A percentile compares a stretch with the other conserved stretches of the same genome.
Conservation (phyloP, 2,113 vertebrate species). For the Equus quagga region DNA sequence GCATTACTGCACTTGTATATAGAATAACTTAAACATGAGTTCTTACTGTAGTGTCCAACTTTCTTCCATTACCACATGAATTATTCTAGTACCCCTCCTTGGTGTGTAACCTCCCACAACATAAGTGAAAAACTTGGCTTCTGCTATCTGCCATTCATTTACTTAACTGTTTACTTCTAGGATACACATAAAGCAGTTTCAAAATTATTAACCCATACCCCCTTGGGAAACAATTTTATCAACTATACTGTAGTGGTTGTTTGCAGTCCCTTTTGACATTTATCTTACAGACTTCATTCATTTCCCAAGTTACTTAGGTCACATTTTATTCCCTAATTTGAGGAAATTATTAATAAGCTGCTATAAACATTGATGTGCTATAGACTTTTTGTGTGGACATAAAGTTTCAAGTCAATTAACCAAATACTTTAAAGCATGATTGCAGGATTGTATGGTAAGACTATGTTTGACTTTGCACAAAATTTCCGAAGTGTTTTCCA, state of each 20-base stretch:
- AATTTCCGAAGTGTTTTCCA: neutral
- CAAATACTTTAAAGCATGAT: neutral
- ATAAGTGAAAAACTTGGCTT: neutral
- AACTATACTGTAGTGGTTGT: neutral
- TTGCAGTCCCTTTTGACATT: neutral
- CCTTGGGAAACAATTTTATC: neutral
- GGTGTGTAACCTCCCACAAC: neutral
- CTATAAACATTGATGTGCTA: neutral
- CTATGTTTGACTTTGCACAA: neutral
- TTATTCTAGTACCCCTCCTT: slow-evolving; percentile 1
- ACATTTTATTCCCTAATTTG: neutral
- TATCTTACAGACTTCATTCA: neutral
- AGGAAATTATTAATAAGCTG: neutral
- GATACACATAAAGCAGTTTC: neutral
- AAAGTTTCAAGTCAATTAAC: neutral
- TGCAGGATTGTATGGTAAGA: neutral
- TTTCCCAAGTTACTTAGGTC: neutral
- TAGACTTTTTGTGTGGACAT: neutral
- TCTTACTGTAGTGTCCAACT: neutral
- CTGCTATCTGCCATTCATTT: neutral
- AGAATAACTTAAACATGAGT: neutral
- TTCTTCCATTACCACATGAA: neutral
- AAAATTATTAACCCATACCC: neutral
- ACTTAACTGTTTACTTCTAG: neutral
- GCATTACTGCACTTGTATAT: neutral